Conservation (phyloP, 2,797 vertebrate genomes). For the Characodon lateralis region DNA sequence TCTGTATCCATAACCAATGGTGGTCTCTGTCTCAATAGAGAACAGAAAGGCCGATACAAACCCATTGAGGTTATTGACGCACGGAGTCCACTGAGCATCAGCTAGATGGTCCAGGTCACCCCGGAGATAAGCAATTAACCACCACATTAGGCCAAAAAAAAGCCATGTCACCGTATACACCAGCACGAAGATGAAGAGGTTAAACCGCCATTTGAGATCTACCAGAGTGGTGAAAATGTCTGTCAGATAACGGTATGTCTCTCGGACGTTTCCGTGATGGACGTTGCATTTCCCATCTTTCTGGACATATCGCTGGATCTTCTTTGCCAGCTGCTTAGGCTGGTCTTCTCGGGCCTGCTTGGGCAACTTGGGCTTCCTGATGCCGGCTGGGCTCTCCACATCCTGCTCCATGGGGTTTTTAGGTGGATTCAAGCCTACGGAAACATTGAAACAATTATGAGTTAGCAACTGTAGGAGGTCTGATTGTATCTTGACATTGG, state of each 20-base stretch:
- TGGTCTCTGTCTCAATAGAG: conserved; percentile 98
- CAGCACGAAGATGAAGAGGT: conserved; percentile 96
- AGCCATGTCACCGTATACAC: conserved; percentile 99
- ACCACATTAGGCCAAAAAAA: conserved; percentile 99
- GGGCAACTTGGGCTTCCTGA: conserved; percentile 89
- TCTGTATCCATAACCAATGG: conserved; percentile 97
- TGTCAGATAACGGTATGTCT: conserved; percentile 96
- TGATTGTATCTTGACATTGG: neutral
- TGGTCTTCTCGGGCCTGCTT: conserved; percentile 90
- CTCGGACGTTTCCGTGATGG: conserved; percentile 94
- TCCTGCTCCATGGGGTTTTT: conserved; percentile 96
- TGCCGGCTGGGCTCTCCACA: conserved; percentile 92
- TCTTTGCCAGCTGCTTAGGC: conserved; percentile 86
- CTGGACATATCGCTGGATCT: conserved; percentile 94
- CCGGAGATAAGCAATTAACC: conserved; percentile 94
- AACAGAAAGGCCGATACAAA: conserved; percentile 99
- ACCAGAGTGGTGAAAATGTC: conserved; percentile 99
- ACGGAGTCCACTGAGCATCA: conserved; percentile 93
- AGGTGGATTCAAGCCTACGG: conserved; percentile 84
- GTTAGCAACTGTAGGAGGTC: neutral
- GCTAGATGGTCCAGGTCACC: conserved; percentile 95
- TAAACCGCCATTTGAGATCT: conserved; percentile 98
- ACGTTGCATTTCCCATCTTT: conserved; percentile 99
- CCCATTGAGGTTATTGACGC: conserved; percentile 96
- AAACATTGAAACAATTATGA: conserved; percentile 15